Evolutionary conservation across 1,140 invertebrate genomes (phyloP).

Genomic region (Cotesia vestalis): DNA sequence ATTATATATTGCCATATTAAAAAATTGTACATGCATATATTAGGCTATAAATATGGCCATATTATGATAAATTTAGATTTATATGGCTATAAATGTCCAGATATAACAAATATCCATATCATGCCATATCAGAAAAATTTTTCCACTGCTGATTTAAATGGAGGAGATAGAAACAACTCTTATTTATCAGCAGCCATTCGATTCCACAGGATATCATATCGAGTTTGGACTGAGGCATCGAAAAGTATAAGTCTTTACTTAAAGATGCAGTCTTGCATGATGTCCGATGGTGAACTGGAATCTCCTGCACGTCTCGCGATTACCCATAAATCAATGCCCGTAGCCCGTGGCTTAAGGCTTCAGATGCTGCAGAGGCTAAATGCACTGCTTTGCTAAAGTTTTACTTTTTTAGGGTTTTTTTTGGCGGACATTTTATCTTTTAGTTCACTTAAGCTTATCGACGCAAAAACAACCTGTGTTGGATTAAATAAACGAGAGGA

Average conservation of each 20-base stretch:
- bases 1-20: too few relatives aligned
- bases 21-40: too few relatives aligned
- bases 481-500: neutral
- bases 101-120: too few relatives aligned
- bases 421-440: too few relatives aligned
- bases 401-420: neutral
- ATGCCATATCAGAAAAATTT: slow-evolving; percentile 1
- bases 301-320: slow-evolving; percentile 45
- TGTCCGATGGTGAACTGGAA: too few relatives aligned
- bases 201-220: neutral
- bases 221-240: slow-evolving; percentile 42
- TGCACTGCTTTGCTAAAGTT: slow-evolving; percentile 15
- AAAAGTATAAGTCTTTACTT: slow-evolving; percentile 28
- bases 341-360: neutral
- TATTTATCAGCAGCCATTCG: slow-evolving; percentile 36
- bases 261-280: slow-evolving; percentile 5
- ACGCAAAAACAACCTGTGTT: neutral
- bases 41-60: too few relatives aligned
- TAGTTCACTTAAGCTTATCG: slow-evolving; percentile 10
- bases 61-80: too few relatives aligned
- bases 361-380: neutral
- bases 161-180: slow-evolving; percentile 30
- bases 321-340: slow-evolving; percentile 58
- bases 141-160: slow-evolving; percentile 34
- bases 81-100: too few relatives aligned